Evolutionary conservation across 2,113 vertebrate genomes (phyloP).

Genomic region (Pimephales promelas): DNA sequence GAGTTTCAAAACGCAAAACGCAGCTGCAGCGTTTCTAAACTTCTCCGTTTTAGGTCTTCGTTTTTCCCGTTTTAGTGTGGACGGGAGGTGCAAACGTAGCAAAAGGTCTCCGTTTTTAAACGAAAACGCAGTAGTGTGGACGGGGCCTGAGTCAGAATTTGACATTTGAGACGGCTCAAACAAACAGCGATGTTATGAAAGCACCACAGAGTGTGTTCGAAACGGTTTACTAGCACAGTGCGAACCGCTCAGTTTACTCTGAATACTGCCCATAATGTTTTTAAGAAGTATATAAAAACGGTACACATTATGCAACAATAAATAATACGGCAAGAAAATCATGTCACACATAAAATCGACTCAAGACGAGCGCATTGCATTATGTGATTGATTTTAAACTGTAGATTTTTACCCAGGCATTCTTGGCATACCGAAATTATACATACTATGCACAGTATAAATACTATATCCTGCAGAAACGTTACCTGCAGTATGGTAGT

Average conservation of each 20-base stretch:
- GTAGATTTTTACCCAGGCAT: neutral
- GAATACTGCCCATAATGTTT: neutral
- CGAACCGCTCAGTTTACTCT: neutral
- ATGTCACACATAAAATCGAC: neutral
- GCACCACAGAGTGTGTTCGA: neutral
- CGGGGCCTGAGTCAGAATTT: neutral
- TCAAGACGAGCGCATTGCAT: neutral
- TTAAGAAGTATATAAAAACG: neutral
- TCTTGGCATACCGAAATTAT: neutral
- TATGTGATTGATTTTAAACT: neutral
- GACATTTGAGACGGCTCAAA: neutral
- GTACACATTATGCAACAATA: neutral
- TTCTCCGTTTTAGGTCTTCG: too few species aligned
- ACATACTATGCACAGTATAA: constrained; percentile 3
- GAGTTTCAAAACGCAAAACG: too few species aligned
- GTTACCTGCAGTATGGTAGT: neutral
- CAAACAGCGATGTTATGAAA: neutral
- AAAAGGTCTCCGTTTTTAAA: too few species aligned
- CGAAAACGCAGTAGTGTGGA: too few species aligned
- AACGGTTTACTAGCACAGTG: neutral
- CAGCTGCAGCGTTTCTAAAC: too few species aligned
- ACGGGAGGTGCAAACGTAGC: too few species aligned
- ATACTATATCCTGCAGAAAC: neutral
- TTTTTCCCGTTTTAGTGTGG: too few species aligned
- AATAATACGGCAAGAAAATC: neutral